Evolutionary conservation across 1,140 invertebrate species (phyloP).

Genomic region (Gonatopus flavifemur): DNA sequence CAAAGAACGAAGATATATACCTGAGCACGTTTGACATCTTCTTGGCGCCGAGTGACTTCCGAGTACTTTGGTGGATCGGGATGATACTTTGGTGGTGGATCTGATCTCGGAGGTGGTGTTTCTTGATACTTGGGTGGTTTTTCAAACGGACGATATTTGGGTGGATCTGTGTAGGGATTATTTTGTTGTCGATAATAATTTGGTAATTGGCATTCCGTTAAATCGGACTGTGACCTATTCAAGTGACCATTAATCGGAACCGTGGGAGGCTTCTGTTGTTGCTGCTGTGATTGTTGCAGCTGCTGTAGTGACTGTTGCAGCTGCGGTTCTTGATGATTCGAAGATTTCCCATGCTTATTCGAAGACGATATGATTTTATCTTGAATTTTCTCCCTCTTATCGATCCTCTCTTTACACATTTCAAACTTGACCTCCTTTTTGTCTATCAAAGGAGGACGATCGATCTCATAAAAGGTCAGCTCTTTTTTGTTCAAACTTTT

Average conservation of each 20-base stretch:
- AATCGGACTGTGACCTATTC: conserved; percentile 32
- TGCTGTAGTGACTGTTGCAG: too few species aligned
- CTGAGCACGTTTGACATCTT: conserved; percentile 42
- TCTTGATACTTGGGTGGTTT: conserved; percentile 51
- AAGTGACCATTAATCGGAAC: conserved; percentile 21
- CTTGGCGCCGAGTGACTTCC: conserved; percentile 41
- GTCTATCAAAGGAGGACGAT: conserved; percentile 32
- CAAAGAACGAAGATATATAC: too few species aligned
- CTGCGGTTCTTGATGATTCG: too few species aligned
- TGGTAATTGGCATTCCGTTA: conserved; percentile 30
- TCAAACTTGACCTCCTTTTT: conserved; percentile 40
- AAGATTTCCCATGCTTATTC: too few species aligned
- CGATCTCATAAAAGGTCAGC: conserved; percentile 49
- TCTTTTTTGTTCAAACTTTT: conserved; percentile 41
- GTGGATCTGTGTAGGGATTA: conserved; percentile 39
- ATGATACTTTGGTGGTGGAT: conserved; percentile 47
- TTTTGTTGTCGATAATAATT: conserved; percentile 30
- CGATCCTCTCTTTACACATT: conserved; percentile 30
- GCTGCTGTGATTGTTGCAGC: conserved; percentile 34
- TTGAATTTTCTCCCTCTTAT: conserved; percentile 37
- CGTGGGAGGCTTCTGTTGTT: conserved; percentile 6
- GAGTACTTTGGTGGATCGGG: conserved; percentile 45
- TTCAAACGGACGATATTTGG: conserved; percentile 47
- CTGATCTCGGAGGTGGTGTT: conserved; percentile 33
- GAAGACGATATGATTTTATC: not conserved